Base-by-base conservation (phyloP, 2,888 invertebrate genomes). In the Nemapogon koenigi region DNA sequence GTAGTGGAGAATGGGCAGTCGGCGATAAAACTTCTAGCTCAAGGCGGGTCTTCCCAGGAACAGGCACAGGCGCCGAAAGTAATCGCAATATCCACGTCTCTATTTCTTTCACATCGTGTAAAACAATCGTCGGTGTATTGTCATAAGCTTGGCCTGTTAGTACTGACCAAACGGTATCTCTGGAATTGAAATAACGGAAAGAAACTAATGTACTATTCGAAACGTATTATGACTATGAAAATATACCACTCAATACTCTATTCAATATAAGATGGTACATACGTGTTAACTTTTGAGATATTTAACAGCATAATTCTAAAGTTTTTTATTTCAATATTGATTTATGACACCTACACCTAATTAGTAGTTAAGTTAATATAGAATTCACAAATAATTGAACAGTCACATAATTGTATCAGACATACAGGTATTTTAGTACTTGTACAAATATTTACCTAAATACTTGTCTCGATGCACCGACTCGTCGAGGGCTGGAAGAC, bases 31-130 rank as follows among this genome's bases (percentile, higher is more conserved):
- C 89, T 73, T 95, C 93, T 40, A 85, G 71, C 61, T 85, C 84
- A 35, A 84, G 69, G 62, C 92, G 86, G 8, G 99, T 99, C 75
- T 95, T 96, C 40, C 95, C 94, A 22, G 99, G 99, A 41, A 99
- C 94, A 3, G 98, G 97, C 37, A 99, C 98, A 2, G 99, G 99
- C 40, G 98, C 93, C 48, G 97, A 97, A 30, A 99, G 82, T 27
- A 99, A 81, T 43, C 97, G 86, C 42, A 99, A 80, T 51, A 99
- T 97, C 98, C 99, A 99, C 4, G 97, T 98, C 76, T 99, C 99
- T 47, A 99, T 94, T 79, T 98, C 97, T 49, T 92, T 87, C 27
- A 99, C 94, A 70, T 98, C 97, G 66, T 97, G 97, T 50, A 97
- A 82, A 11, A 98, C 92, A 45, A 93, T 90, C 1, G 91, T 90